Conservation (phyloP, 2,888 invertebrate genomes). For the Xylota sylvarum region DNA sequence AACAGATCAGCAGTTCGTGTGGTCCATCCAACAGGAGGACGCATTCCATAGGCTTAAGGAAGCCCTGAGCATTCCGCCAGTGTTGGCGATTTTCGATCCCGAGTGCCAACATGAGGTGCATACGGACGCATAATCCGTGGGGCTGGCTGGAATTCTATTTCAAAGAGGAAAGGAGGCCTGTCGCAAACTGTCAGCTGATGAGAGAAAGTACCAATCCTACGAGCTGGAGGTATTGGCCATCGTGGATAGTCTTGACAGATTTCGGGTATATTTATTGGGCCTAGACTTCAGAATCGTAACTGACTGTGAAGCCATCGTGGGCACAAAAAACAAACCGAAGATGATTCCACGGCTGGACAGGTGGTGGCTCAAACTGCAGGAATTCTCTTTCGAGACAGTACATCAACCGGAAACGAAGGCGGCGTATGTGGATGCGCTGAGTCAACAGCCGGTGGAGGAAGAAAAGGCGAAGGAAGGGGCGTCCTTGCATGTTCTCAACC, state of each 20-base stretch:
- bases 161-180: slow-evolving; percentile 5
- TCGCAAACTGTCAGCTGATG: slow-evolving; percentile 14
- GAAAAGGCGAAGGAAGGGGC: background rate
- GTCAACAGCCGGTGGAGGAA: too few species aligned
- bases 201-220: slow-evolving; percentile 29
- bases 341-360: slow-evolving; percentile 3
- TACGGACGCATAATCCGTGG: slow-evolving; percentile 6
- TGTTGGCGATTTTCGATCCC: background rate
- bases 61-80: background rate
- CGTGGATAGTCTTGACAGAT: slow-evolving; percentile 16
- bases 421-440: too few species aligned
- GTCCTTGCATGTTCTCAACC: background rate
- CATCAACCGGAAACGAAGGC: too few species aligned
- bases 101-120: slow-evolving; percentile 17
- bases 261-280: slow-evolving; percentile 22
- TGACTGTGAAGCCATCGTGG: slow-evolving; percentile 6
- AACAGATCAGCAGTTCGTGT: background rate
- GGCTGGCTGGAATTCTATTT: slow-evolving; percentile 27
- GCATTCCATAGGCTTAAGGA: background rate
- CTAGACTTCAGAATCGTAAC: background rate
- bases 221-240: slow-evolving; percentile 32
- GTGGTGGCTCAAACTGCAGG: too few species aligned
- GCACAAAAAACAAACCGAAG: slow-evolving; percentile 7
- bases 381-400: too few species aligned
- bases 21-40: background rate